phyloP scores from a whole-genome alignment of 2,113 vertebrate genomes.

The Leucopternis melanops region DNA sequence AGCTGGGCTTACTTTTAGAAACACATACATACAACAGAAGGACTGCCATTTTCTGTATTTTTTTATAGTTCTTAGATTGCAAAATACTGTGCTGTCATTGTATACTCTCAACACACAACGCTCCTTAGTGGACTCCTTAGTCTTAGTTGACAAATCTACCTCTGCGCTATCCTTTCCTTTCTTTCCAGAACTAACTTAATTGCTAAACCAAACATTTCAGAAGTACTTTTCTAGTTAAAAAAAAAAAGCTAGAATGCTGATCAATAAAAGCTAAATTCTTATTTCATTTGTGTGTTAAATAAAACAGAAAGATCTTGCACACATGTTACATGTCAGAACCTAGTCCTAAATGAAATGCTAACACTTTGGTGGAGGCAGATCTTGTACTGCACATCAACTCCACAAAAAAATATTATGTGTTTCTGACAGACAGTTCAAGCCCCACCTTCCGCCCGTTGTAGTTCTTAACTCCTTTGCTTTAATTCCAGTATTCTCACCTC shows the following conservation, averaged over 20 bases:
- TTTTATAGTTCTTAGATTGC: background rate
- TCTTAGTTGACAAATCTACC: background rate
- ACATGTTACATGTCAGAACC: accelerated
- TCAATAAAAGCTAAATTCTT: background rate
- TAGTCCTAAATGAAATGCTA: background rate
- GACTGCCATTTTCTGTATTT: background rate
- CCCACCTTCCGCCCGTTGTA: background rate
- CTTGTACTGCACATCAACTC: background rate
- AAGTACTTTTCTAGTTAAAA: background rate
- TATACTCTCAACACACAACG: background rate
- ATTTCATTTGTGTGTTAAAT: background rate
- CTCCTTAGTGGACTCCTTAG: background rate
- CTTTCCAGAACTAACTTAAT: background rate
- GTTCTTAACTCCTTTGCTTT: background rate
- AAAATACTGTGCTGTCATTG: background rate
- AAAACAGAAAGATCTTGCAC: background rate
- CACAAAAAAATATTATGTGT: background rate
- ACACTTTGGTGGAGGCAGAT: accelerated
- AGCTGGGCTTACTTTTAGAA: background rate
- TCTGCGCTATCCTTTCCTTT: background rate
- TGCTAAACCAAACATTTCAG: background rate
- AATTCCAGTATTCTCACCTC: constrained; percentile 72
- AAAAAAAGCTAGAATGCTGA: background rate
- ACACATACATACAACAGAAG: accelerated
- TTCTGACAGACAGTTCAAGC: background rate